Evolutionary conservation across 1,140 invertebrate species (phyloP).

Genomic region (Pseudomyrmex gracilis): DNA sequence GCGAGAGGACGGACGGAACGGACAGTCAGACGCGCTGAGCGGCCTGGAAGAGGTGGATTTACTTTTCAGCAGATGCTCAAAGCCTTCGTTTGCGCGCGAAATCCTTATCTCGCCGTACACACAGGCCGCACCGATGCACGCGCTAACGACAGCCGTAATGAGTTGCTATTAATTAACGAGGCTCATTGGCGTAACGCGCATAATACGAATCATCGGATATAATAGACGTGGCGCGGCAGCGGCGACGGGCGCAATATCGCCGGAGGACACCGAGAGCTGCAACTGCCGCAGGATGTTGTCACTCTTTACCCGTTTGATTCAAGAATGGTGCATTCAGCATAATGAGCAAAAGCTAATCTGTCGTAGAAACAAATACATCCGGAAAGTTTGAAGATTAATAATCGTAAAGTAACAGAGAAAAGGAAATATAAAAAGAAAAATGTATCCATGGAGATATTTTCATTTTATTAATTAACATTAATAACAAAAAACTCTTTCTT

Average conservation of each 20-base stretch:
- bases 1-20: constrained; percentile 53
- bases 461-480: too few relatives aligned
- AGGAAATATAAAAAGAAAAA: background rate
- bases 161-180: constrained; percentile 63
- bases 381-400: background rate
- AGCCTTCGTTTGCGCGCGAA: constrained; percentile 28
- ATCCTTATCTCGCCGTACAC: constrained; percentile 42
- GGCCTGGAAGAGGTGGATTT: constrained; percentile 41
- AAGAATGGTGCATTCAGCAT: constrained; percentile 1
- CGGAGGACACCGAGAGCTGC: constrained; percentile 24
- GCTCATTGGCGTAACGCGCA: constrained; percentile 56
- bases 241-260: constrained; percentile 27
- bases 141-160: constrained; percentile 55
- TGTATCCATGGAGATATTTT: background rate
- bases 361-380: background rate
- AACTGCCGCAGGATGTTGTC: constrained; percentile 30
- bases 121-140: constrained; percentile 53
- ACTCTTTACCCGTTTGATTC: constrained; percentile 17
- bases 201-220: constrained; percentile 58
- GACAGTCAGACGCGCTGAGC: background rate
- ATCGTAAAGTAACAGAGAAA: background rate
- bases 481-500: background rate
- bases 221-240: constrained; percentile 21
- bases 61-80: constrained; percentile 51
- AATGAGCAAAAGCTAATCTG: background rate